Percentiles rank a stretch among this genome's conserved stretches.
These are phyloP conservation scores for Columba guinea DNA, from an alignment of 2,797 vertebrate species.

Conservation along the genomic window DNA sequence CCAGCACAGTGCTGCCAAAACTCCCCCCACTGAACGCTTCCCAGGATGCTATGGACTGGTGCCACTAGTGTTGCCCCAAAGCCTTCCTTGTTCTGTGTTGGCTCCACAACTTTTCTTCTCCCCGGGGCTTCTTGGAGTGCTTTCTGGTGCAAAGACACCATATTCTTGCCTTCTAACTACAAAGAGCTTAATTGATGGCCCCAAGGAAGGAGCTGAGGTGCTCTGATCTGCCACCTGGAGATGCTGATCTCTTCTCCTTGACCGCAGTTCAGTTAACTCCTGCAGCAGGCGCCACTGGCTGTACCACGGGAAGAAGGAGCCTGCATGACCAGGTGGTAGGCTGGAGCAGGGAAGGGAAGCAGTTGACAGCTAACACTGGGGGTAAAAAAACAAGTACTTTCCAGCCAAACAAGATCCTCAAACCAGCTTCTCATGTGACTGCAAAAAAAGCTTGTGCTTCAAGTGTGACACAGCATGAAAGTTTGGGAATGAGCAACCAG, in stretches of 20 bases:
- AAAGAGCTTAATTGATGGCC: background rate
- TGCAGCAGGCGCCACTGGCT: background rate
- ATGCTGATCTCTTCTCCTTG: background rate
- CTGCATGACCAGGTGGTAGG: accelerated
- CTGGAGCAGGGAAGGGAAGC: background rate
- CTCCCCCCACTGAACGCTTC: accelerated
- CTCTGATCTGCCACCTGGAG: background rate
- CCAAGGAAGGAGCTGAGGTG: background rate
- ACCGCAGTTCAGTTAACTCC: background rate
- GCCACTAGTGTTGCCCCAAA: background rate
- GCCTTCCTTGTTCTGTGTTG: background rate
- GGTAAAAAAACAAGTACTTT: background rate
- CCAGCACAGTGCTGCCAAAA: background rate
- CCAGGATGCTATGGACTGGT: background rate
- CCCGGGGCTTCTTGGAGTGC: background rate
- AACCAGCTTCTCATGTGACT: background rate
- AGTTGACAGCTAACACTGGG: background rate
- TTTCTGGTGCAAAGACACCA: background rate
- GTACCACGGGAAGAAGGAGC: background rate
- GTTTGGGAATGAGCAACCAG: background rate
- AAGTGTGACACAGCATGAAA: background rate
- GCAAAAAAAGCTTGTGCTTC: background rate
- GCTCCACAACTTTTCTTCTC: background rate
- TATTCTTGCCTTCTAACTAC: background rate
- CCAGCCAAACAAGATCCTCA: background rate